Evolutionary conservation across 2,113 vertebrate species (phyloP), one percentile per base, ranked within the genome.

Genomic region (Tychaedon coryphoeus): DNA sequence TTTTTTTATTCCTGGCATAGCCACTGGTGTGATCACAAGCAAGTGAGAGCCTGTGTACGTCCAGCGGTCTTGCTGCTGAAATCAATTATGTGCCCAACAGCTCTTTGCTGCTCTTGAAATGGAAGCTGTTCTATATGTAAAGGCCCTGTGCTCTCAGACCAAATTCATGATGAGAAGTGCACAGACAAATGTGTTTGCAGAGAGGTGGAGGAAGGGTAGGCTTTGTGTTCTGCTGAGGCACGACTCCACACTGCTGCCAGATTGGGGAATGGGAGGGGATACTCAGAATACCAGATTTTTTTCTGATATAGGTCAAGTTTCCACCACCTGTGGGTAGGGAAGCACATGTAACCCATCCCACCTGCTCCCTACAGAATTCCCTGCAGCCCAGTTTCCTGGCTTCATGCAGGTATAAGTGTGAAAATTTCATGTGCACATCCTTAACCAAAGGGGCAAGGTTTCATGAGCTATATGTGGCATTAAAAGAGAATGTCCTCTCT

Each of bases 61-160:
- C 66, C 64, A 75, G 40, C 0, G 0, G 40, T 25, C 48, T 40
- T 3, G 4, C 42, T 3, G 6, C 42, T 2, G 0, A 87, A 85
- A 94, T 48, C 81, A 73, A 47, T 45, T 22, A 69, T 1, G 5
- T 56, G 26, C 74, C 64, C 51, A 67, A 81, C n/a, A 61, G 62
- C 77, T 72, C 84, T 78, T 51, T 6, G 2, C 65, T 57, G 43
- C 50, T 60, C 76, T 81, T 29, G n/a, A 48, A 42, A 71, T 10
- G 12, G 79, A 60, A 61, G 61, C 18, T 10, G 10, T 38, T 58
- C 31, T 22, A 10, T 1, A 2, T 40, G 18, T 25, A 50, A 85
- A 88, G 15, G 36, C 61, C 40, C 77, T 56, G 48, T 60, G 57
- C 53, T 56, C 73, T 74, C 48, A 34, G 40, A 53, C 19, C n/a